A percentile compares a stretch with the other conserved stretches of the same genome.
phyloP scores from a whole-genome alignment of 2,113 vertebrate species.

The Triplophysa rosa region DNA sequence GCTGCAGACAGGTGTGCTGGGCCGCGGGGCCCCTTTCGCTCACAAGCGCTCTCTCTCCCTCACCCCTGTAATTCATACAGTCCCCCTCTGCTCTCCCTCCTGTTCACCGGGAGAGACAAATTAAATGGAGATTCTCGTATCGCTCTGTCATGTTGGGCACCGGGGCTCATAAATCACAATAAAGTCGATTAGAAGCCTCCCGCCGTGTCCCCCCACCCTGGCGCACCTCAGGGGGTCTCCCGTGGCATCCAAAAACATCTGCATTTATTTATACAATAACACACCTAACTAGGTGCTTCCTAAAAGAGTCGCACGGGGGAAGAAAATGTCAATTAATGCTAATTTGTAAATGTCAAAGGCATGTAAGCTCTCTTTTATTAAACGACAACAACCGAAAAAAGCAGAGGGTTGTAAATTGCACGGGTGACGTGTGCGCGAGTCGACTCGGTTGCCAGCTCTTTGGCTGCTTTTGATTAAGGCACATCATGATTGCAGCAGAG shows the following conservation, averaged over 20 bases:
- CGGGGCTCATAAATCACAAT: slow-evolving; percentile 79
- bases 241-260: slow-evolving; percentile 69
- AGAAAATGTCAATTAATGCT: slow-evolving; percentile 64
- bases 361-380: slow-evolving; percentile 53
- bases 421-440: slow-evolving; percentile 8
- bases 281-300: slow-evolving; percentile 74
- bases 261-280: slow-evolving; percentile 78
- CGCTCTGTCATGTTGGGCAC: slow-evolving; percentile 73
- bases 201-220: slow-evolving; percentile 46
- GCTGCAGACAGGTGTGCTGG: slow-evolving; percentile 73
- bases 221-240: slow-evolving; percentile 63
- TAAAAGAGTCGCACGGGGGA: slow-evolving; percentile 60
- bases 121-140: slow-evolving; percentile 74
- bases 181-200: slow-evolving; percentile 72
- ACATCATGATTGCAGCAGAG: slow-evolving; percentile 4
- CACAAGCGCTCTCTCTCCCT: slow-evolving; percentile 55
- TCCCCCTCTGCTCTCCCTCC: slow-evolving; percentile 25
- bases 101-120: slow-evolving; percentile 73
- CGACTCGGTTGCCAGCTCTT: slow-evolving; percentile 28
- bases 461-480: slow-evolving; percentile 48
- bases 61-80: slow-evolving; percentile 40
- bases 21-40: slow-evolving; percentile 62
- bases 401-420: slow-evolving; percentile 55
- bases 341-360: slow-evolving; percentile 71
- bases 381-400: slow-evolving; percentile 58